phyloP scores from a whole-genome alignment of 1,140 invertebrate genomes.

The Lepidurus couesii region DNA sequence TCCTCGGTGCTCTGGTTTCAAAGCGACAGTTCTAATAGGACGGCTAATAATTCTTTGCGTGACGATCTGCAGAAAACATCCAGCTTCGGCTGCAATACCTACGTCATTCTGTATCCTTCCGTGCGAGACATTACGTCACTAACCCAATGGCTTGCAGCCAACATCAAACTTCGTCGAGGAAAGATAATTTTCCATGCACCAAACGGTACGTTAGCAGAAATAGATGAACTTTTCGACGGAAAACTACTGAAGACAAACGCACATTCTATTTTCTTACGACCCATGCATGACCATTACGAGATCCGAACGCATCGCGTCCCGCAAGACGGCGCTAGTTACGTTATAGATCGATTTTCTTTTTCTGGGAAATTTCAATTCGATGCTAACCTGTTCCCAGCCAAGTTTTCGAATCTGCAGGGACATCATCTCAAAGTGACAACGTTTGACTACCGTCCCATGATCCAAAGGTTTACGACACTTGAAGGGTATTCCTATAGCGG shows the following conservation, averaged over 20 bases:
- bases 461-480: not conserved
- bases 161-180: not conserved
- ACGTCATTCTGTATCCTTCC: constrained; percentile 46
- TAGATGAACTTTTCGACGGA: not conserved
- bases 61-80: constrained; percentile 36
- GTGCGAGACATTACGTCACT: not conserved
- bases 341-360: not conserved
- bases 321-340: not conserved
- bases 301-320: not conserved
- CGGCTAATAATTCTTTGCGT: constrained; percentile 31
- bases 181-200: not conserved
- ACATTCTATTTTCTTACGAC: not conserved
- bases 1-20: not conserved
- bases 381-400: not conserved
- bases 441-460: not conserved
- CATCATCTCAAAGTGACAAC: not conserved
- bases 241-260: not conserved
- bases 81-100: constrained; percentile 51
- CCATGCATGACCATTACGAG: not conserved
- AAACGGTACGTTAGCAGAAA: not conserved
- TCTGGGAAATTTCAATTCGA: not conserved
- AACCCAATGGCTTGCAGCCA: not conserved
- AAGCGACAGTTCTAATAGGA: not conserved
- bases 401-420: not conserved
- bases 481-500: not conserved